phyloP scores from a whole-genome alignment of 2,113 vertebrate species.

The Poecile atricapillus region DNA sequence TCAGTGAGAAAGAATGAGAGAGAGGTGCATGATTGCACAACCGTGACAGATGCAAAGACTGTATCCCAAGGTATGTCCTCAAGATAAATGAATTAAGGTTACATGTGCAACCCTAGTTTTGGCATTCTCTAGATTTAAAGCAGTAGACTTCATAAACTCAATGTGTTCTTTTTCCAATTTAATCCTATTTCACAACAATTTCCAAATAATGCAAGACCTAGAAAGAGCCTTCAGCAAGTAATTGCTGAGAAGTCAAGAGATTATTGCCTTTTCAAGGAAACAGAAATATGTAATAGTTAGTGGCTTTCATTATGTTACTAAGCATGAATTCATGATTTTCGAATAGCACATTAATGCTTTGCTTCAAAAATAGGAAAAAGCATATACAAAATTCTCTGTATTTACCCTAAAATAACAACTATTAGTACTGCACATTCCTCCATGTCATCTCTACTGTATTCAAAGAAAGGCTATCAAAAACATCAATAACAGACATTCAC shows the following conservation, averaged over 20 bases:
- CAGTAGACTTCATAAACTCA: not conserved
- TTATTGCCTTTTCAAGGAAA: not conserved
- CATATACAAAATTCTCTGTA: not conserved
- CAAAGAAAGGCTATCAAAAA: conserved; percentile 5
- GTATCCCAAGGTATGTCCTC: not conserved
- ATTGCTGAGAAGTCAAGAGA: conserved; percentile 2
- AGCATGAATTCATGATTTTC: conserved; percentile 23
- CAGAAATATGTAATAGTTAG: not conserved
- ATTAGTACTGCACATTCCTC: conserved; percentile 14
- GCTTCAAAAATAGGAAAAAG: conserved; percentile 16
- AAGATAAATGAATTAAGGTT: not conserved
- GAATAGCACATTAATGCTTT: not conserved
- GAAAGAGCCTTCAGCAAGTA: not conserved
- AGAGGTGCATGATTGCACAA: not conserved
- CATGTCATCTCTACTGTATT: not conserved
- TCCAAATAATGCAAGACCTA: not conserved
- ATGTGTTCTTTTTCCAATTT: not conserved
- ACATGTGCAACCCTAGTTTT: not conserved
- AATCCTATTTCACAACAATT: not conserved
- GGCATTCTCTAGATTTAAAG: conserved; percentile 45
- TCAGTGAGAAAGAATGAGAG: not conserved
- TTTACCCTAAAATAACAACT: conserved; percentile 12
- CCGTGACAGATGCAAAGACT: not conserved
- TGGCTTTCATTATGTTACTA: not conserved
- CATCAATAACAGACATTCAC: not conserved